A percentile compares a stretch with the other conserved stretches of the same genome.
These are phyloP conservation scores for Nomada ruficornis DNA, from an alignment of 2,888 invertebrate species.

Conservation along the genomic window DNA sequence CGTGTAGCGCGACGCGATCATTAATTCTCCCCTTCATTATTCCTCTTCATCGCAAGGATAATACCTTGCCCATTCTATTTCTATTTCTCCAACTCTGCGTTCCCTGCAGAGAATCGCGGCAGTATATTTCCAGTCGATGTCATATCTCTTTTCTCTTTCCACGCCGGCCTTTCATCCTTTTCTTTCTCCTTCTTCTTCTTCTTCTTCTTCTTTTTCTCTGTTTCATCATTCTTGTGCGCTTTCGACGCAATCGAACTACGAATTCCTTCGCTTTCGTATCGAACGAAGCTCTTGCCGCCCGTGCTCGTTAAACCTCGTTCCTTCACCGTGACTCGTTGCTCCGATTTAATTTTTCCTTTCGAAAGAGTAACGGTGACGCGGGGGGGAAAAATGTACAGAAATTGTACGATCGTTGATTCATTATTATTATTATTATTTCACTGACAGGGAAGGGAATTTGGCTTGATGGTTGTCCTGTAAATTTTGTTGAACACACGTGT, in stretches of 20 bases:
- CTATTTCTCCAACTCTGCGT: not conserved
- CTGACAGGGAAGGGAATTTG: too few species aligned
- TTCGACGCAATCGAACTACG: not conserved
- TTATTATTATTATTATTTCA: too few species aligned
- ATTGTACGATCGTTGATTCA: too few species aligned
- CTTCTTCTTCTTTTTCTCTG: not conserved
- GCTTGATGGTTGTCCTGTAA: too few species aligned
- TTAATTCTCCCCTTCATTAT: constrained; percentile 44
- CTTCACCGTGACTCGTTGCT: constrained; percentile 1
- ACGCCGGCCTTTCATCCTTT: not conserved
- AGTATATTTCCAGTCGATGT: too few species aligned
- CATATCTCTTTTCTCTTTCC: not conserved
- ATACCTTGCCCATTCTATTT: not conserved
- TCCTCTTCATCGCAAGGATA: not conserved
- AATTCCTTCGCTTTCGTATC: not conserved
- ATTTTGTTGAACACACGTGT: too few species aligned
- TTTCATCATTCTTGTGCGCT: not conserved
- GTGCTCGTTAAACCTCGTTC: not conserved
- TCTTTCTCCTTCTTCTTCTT: not conserved
- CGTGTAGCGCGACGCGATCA: constrained; percentile 50
- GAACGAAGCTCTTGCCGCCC: not conserved
- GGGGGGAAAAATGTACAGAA: too few species aligned
- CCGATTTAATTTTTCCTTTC: constrained; percentile 17
- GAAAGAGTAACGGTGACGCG: too few species aligned
- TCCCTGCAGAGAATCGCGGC: not conserved